Evolutionary conservation across 2,888 invertebrate genomes (phyloP), one percentile per base, ranked within the genome.

Genomic region (Melitaea athalia): DNA sequence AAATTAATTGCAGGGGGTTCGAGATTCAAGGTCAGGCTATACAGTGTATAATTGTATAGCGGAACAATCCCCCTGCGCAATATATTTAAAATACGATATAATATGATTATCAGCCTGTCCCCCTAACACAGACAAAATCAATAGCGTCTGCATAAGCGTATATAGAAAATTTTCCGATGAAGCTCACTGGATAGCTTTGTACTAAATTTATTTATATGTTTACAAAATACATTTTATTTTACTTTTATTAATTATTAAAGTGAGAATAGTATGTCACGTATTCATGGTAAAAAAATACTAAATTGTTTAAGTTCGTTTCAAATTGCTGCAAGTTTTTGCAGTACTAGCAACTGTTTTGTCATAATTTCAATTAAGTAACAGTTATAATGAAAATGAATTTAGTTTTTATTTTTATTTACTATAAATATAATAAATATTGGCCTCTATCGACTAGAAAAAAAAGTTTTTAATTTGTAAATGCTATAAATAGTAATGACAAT

Each of bases 41-140:
- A 76, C 71, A 75, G 65, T 70, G 67, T 73, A 71, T 74, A 74
- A 66, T 67, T 69, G 71, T 70, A 70, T 69, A 70, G 59, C 68
- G 77, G 78, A 79, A 76, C 76, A 78, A 78, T 83, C 88, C 87
- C 87, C 87, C 83, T 76, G 78, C 75, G 76, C 79, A 78, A 81
- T 87, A 85, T 86, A 88, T 89, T 91, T 91, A 89, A 90, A 89
- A 91, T 87, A 84, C 88, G 83, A 85, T 89, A 89, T 91, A 88
- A 91, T 88, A 87, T 88, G 86, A 89, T 92, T 91, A 91, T 87
- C 85, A 85, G 78, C 75, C 84, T 89, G 91, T 88, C 90, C 91
- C 91, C 92, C 90, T 92, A 88, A 90, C 89, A 91, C 91, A 91
- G 92, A 92, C 92, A 91, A 91, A 92, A 92, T 92, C 92, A 85